Base-by-base conservation (phyloP, 2,797 vertebrate species). In the Luscinia megarhynchos region DNA sequence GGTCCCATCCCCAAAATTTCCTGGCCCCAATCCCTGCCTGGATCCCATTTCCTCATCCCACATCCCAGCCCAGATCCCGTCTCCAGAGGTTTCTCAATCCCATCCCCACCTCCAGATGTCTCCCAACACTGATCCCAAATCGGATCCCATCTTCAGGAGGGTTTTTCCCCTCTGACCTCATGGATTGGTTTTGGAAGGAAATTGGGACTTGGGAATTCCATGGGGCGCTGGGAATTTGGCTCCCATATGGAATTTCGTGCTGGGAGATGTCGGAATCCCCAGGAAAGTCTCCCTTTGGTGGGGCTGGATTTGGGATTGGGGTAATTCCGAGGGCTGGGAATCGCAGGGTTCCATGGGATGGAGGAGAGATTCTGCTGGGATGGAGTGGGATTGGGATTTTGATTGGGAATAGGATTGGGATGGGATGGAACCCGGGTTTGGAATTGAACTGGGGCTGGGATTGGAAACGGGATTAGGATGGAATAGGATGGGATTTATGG, bases 221-320 rank as follows among this genome's bases (percentile, higher is more conserved):
- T 2, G 16, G 45, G 54, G 10, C 0, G 1, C 12, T 12, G 34
- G 11, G 15, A 10, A 30, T 34, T 50, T 3, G 12, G 15, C 12
- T 50, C 30, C 23, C 43, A 16, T 29, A 16, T 27, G 50, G 26
- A 29, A 51, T 51, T 29, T 17, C 10, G 10, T 27, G 26, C 15
- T 51, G 26, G 46, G 38, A 43, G 12, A 4, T 29, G 46, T 15
- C 1, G 1, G 7, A 61, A 29, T 89, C 64, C 34, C 46, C 38
- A 15, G 57, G 40, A 46, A 84, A 26, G 8, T 9, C 50, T 69
- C 69, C 59, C 5, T 76, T 53, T 12, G 30, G 13, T 2, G 11
- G 55, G 23, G 3, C 24, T 0, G 3, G 77, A 30, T 81, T 59
- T 59, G 45, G 64, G 20, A 43, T 43, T 8, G 10, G 7, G 3